phyloP scores from a whole-genome alignment of 2,113 vertebrate genomes.

The Nipponia nippon region DNA sequence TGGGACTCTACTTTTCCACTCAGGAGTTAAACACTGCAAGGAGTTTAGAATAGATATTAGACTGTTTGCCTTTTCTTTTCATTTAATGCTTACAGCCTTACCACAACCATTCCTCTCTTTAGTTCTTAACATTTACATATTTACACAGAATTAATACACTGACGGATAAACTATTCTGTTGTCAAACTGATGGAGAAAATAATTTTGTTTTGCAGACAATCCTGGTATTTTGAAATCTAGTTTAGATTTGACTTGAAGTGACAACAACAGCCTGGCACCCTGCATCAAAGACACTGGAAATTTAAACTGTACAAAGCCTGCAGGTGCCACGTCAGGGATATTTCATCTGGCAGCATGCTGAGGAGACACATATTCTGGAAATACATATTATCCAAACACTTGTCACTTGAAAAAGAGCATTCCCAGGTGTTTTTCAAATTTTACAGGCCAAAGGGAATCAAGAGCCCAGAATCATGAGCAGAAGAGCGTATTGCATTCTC shows the following conservation, averaged over 20 bases:
- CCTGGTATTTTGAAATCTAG: not conserved
- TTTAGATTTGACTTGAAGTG: not conserved
- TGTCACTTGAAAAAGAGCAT: not conserved
- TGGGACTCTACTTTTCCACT: not conserved
- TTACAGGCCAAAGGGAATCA: not conserved
- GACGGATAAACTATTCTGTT: not conserved
- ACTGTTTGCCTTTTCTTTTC: not conserved
- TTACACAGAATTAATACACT: not conserved
- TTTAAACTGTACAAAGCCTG: not conserved
- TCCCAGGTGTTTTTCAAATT: not conserved
- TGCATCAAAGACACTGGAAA: not conserved
- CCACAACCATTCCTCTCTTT: not conserved
- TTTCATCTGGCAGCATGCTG: not conserved
- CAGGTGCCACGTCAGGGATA: not conserved
- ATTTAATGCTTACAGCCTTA: not conserved
- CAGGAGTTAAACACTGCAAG: not conserved
- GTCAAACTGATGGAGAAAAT: not conserved
- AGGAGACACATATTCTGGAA: not conserved
- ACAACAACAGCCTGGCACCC: not conserved
- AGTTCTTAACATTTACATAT: not conserved
- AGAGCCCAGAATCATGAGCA: not conserved
- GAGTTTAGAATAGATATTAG: not conserved
- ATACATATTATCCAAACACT: not conserved
- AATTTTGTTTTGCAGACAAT: not conserved
- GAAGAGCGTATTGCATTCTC: not conserved